Evolutionary conservation across 2,797 vertebrate species (phyloP).

Genomic region (Phoxinus dragarum): DNA sequence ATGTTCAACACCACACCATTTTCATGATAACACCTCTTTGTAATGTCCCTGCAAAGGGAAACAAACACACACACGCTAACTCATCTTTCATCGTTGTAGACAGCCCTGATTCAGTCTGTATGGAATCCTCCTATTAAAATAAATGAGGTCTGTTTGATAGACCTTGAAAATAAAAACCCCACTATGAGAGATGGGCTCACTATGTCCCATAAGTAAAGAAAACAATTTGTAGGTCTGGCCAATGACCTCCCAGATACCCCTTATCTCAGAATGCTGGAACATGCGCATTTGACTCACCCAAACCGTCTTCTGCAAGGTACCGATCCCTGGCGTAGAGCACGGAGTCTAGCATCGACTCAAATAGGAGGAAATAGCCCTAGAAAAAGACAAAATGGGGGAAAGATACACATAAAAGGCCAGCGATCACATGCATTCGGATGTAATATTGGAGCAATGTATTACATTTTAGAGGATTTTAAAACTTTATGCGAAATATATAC

Average conservation of each 20-base stretch:
- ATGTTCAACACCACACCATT: background rate
- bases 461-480: background rate
- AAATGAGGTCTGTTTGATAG: conserved; percentile 2
- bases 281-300: conserved; percentile 80
- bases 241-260: background rate
- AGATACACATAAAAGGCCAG: background rate
- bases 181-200: background rate
- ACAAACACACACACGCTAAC: background rate
- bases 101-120: conserved; percentile 14
- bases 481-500: background rate
- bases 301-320: conserved; percentile 88
- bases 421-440: background rate
- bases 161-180: conserved; percentile 24
- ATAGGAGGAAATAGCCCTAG: conserved; percentile 97
- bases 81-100: background rate
- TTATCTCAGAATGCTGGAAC: background rate
- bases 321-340: conserved; percentile 90
- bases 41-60: background rate
- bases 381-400: conserved; percentile 12
- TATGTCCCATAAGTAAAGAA: background rate
- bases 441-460: background rate
- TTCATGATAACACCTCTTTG: conserved; percentile 12
- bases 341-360: conserved; percentile 98
- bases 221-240: background rate
- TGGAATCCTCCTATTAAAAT: conserved; percentile 9